Base-by-base conservation (phyloP, 2,113 vertebrate species). In the Fregetta grallaria region DNA sequence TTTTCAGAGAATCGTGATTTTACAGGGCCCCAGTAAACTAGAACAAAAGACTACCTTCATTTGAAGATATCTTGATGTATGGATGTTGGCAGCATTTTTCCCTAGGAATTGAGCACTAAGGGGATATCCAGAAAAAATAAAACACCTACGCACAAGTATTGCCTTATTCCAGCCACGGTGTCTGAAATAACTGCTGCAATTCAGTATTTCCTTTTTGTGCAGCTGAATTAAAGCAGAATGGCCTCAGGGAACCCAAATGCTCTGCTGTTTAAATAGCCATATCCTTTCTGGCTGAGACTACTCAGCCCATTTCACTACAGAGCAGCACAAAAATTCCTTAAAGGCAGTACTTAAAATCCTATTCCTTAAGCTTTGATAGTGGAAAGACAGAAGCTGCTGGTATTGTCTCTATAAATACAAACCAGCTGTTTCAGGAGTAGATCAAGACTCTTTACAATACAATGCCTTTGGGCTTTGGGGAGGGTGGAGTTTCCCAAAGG, bases 91-190 rank as follows among this genome's bases (percentile, higher is more conserved):
- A 73, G 20, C 49, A 25, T 65, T 76, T 67, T 15, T 30, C 23
- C 61, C 42, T 38, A 62, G 9, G 32, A 73, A 73, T 1, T 73
- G 32, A 83, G n/a, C 32, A 26, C 50, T 63, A 55, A 81, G 22
- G 25, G 29, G 13, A 84, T 58, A 55, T 27, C n/a, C 76, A 88
- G 45, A 26, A 83, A 80, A 88, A 67, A 90, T 47, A 4, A 65
- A 36, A 40, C 23, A 76, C 50, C 58, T 70, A 45, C 0, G 0
- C 1, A 0, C 30, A 75, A 88, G 36, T 3, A 15, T 8, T 78
- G 71, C n/a, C 23, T 75, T 81, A 25, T 0, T 72, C 56, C 49
- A 86, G 65, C 59, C 61, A 80, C 30, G 13, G 23, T 1, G n/a
- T 55, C 59, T 73, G 18, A 11, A 52, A 9, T 66, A 81, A 61